phyloP scores from a whole-genome alignment of 2,113 vertebrate genomes.

The Galeopterus variegatus region DNA sequence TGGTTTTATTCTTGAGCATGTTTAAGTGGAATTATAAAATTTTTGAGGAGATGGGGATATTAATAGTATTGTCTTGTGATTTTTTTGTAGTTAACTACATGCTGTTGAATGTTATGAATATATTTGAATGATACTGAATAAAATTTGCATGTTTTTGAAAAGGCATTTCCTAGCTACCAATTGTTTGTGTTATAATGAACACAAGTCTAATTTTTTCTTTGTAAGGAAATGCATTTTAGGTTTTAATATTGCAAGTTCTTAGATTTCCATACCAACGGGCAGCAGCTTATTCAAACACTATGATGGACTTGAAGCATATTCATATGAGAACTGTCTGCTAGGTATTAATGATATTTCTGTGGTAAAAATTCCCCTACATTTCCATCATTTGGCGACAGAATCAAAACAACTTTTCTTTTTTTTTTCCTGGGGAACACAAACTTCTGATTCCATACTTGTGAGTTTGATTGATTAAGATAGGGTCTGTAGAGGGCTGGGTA shows the following conservation, averaged over 20 bases:
- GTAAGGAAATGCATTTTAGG: not conserved
- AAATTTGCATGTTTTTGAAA: slow-evolving; percentile 8
- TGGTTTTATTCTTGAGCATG: slow-evolving; percentile 34
- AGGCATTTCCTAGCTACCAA: not conserved
- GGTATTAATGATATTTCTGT: not conserved
- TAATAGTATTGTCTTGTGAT: not conserved
- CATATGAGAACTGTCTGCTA: not conserved
- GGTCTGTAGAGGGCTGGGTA: not conserved
- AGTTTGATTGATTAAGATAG: not conserved
- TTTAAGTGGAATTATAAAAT: not conserved
- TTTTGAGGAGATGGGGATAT: not conserved
- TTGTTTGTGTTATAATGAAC: slow-evolving; percentile 34
- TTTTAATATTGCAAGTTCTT: slow-evolving; percentile 46
- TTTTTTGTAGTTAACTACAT: not conserved
- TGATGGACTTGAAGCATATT: not conserved
- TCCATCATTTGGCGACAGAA: not conserved
- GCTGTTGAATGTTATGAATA: not conserved
- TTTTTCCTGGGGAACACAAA: not conserved
- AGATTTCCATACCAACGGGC: not conserved
- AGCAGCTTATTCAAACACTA: slow-evolving; percentile 9
- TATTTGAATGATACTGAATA: not conserved
- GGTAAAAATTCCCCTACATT: not conserved
- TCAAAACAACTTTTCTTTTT: not conserved
- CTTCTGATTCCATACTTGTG: not conserved
- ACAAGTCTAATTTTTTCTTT: not conserved